Evolutionary conservation across 37 sponge, comb jelly and placozoan genomes (phyloP).

Genomic region (Mnemiopsis leidyi): DNA sequence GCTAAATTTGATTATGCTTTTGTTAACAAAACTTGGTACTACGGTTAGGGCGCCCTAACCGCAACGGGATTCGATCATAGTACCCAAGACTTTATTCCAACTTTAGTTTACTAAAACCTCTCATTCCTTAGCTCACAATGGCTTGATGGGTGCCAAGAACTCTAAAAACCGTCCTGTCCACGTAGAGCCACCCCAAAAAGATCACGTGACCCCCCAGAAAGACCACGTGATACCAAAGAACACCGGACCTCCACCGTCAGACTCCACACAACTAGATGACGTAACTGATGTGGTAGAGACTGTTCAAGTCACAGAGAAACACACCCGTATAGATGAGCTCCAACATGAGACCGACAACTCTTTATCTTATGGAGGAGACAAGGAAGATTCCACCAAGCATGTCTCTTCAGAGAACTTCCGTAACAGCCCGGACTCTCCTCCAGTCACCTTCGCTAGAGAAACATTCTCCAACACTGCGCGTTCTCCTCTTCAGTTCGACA

Average conservation of each 20-base stretch:
- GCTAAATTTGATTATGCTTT: too few relatives aligned
- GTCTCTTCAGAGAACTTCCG: not conserved
- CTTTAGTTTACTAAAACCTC: too few relatives aligned
- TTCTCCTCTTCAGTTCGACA: not conserved
- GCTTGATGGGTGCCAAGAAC: conserved; percentile 15
- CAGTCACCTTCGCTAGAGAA: not conserved
- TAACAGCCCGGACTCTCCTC: not conserved
- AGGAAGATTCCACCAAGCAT: not conserved
- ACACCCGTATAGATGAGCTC: not conserved
- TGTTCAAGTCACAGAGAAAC: not conserved
- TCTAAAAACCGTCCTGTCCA: not conserved
- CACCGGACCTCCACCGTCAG: not conserved
- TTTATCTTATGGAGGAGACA: not conserved
- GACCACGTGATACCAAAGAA: not conserved
- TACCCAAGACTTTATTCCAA: too few relatives aligned
- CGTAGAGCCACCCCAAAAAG: not conserved
- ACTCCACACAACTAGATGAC: not conserved
- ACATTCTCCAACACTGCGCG: not conserved
- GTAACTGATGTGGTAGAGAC: not conserved
- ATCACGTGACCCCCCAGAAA: not conserved
- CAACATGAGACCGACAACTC: not conserved
- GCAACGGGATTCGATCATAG: too few relatives aligned
- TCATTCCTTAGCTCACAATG: not conserved
- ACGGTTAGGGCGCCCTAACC: too few relatives aligned
- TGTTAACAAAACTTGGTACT: too few relatives aligned